These are phyloP conservation scores for Pseudomyrmex gracilis DNA, from an alignment of 1,140 invertebrate species.

Conservation along the genomic window DNA sequence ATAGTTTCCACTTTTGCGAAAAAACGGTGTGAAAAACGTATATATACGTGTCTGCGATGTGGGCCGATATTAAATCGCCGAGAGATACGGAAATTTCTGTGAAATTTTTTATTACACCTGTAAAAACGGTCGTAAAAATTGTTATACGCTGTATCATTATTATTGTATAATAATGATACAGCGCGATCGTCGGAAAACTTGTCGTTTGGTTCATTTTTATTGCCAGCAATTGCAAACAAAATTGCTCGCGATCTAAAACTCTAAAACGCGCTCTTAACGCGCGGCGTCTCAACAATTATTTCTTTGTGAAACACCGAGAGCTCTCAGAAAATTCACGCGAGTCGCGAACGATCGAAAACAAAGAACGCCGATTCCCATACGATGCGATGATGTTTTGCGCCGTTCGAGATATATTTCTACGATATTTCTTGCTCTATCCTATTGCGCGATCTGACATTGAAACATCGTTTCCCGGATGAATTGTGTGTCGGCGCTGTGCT, in stretches of 20 bases:
- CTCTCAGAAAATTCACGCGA: not conserved
- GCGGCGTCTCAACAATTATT: not conserved
- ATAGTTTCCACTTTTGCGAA: too few relatives aligned
- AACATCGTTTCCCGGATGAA: constrained; percentile 41
- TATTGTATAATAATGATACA: not conserved
- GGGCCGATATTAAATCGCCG: not conserved
- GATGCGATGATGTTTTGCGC: constrained; percentile 37
- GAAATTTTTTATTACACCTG: too few relatives aligned
- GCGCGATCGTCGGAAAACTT: not conserved
- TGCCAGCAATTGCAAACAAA: too few relatives aligned
- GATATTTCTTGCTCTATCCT: constrained; percentile 4
- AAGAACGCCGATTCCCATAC: constrained; percentile 2
- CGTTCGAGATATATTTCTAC: constrained; percentile 8
- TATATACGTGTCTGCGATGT: not conserved
- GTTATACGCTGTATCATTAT: too few relatives aligned
- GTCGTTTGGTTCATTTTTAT: not conserved
- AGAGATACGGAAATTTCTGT: too few relatives aligned
- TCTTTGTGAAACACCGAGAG: not conserved
- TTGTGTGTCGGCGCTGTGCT: constrained; percentile 26
- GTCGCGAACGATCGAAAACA: not conserved
- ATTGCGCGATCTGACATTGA: constrained; percentile 20
- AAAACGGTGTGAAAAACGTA: too few relatives aligned
- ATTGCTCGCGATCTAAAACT: not conserved
- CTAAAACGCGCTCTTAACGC: not conserved
- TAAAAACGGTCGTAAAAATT: too few relatives aligned